Conservation (phyloP, 2,797 vertebrate genomes). For the Pantherophis vulpinus region DNA sequence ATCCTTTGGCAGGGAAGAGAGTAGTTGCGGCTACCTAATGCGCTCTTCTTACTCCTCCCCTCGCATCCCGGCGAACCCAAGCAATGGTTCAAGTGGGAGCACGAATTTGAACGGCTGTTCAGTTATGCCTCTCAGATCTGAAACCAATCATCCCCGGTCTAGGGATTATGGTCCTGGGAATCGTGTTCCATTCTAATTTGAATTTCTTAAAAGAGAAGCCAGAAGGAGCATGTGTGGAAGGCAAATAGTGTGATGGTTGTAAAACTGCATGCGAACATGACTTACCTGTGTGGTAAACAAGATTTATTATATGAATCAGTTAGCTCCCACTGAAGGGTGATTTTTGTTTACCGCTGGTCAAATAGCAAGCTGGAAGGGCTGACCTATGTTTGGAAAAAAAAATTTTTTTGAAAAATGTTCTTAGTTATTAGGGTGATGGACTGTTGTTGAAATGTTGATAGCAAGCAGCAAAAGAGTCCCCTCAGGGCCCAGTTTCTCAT, state of each 20-base stretch:
- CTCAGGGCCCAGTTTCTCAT: background rate
- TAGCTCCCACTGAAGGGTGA: background rate
- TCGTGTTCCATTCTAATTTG: background rate
- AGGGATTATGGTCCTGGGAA: background rate
- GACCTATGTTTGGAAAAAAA: background rate
- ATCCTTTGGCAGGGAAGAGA: background rate
- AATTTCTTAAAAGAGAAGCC: background rate
- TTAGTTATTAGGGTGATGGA: background rate
- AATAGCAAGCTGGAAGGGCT: background rate
- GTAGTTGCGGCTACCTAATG: too few relatives aligned
- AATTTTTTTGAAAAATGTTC: background rate
- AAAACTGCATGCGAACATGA: background rate
- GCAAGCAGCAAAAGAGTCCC: background rate
- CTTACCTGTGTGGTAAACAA: background rate
- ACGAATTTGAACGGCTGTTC: background rate
- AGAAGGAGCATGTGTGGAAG: background rate
- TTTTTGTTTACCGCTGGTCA: background rate
- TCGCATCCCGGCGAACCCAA: background rate
- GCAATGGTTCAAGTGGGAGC: background rate
- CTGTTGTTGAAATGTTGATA: background rate
- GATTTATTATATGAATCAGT: background rate
- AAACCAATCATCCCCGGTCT: background rate
- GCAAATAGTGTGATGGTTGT: background rate
- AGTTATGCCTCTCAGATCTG: background rate
- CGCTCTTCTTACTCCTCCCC: background rate